A percentile compares a stretch with the other conserved stretches of the same genome.
These are phyloP conservation scores for Heliornis fulica DNA, from an alignment of 2,113 vertebrate genomes.

Conservation along the genomic window DNA sequence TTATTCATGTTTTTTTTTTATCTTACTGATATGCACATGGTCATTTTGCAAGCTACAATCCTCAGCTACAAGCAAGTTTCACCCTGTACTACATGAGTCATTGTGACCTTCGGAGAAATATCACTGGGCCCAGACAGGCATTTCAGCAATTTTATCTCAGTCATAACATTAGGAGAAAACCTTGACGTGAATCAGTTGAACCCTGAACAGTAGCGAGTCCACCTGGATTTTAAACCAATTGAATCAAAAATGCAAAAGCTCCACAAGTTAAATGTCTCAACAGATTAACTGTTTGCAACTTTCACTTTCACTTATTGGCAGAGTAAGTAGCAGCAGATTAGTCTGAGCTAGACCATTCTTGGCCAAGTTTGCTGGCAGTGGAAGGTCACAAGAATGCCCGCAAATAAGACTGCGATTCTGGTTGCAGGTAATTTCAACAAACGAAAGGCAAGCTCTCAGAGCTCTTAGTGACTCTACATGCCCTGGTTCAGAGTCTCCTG, in stretches of 20 bases:
- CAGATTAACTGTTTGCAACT: background rate
- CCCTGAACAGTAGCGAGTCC: background rate
- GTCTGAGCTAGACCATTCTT: background rate
- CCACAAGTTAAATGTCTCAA: background rate
- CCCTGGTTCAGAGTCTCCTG: background rate
- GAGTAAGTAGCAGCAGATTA: background rate
- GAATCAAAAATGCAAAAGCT: background rate
- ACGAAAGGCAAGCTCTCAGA: background rate
- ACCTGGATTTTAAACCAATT: background rate
- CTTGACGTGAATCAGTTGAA: background rate
- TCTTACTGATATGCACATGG: background rate
- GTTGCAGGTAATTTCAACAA: background rate
- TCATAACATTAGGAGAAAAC: background rate
- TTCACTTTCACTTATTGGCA: background rate
- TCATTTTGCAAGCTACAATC: background rate
- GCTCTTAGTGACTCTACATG: background rate
- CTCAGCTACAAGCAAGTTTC: background rate
- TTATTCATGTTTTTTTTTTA: background rate
- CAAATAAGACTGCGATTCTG: background rate
- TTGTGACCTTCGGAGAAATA: background rate
- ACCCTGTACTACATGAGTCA: background rate
- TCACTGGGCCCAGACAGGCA: background rate
- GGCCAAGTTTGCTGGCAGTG: background rate
- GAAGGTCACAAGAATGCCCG: background rate
- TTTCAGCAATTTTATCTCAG: background rate